Evolutionary conservation across 2,113 vertebrate species (phyloP).

Genomic region (Chaenogobius annularis): DNA sequence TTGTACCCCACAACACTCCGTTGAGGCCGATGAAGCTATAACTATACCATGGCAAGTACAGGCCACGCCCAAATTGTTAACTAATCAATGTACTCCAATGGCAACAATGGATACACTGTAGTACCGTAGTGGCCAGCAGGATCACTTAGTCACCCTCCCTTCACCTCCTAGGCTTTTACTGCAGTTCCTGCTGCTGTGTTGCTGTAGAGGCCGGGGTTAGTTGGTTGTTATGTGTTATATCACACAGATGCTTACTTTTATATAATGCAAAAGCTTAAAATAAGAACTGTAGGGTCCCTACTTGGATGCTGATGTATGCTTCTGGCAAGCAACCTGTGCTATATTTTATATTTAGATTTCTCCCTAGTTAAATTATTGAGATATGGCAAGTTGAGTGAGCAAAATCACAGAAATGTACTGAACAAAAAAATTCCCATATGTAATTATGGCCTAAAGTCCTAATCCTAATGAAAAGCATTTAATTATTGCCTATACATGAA

Average conservation of each 20-base stretch:
- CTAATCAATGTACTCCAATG: conserved; percentile 80
- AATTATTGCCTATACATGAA: no score
- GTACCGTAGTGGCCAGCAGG: conserved; percentile 48
- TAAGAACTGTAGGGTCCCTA: neutral
- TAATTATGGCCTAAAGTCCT: no score
- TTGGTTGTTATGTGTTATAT: conserved; percentile 20
- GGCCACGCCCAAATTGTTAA: conserved; percentile 75
- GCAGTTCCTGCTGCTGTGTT: conserved; percentile 52
- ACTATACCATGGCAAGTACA: conserved; percentile 64
- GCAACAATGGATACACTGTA: conserved; percentile 51
- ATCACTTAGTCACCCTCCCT: conserved; percentile 46
- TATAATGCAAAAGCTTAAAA: conserved; percentile 2
- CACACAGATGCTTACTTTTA: neutral
- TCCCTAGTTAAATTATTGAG: neutral
- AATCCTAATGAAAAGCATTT: no score
- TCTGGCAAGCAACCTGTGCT: neutral
- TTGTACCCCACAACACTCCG: conserved; percentile 46
- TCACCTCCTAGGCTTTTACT: conserved; percentile 57
- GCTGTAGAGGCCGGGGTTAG: conserved; percentile 44
- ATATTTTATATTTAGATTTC: neutral
- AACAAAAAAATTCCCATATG: neutral
- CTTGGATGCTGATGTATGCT: neutral
- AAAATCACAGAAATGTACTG: neutral
- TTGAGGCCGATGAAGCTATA: conserved; percentile 61
- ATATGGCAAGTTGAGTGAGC: neutral